phyloP scores from a whole-genome alignment of 2,888 invertebrate species.

The Baccha elongata region DNA sequence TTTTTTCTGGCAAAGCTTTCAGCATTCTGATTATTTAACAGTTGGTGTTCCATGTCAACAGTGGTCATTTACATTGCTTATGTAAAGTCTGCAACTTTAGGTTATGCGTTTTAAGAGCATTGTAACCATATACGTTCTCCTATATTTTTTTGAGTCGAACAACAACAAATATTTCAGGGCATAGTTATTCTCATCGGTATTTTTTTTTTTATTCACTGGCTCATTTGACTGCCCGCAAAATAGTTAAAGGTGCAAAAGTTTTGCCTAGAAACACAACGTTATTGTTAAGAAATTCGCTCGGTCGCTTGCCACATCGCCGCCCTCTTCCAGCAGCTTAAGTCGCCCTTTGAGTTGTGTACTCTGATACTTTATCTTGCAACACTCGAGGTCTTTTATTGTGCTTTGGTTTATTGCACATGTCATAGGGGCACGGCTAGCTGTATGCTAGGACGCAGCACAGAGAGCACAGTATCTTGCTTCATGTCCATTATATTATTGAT shows the following conservation, averaged over 20 bases:
- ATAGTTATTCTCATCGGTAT: constrained; percentile 1
- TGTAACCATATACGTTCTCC: constrained; percentile 27
- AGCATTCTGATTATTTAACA: constrained; percentile 8
- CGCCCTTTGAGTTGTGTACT: constrained; percentile 54
- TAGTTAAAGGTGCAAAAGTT: constrained; percentile 65
- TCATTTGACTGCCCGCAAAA: constrained; percentile 31
- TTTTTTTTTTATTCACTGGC: not conserved
- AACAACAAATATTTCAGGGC: constrained; percentile 15
- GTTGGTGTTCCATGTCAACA: constrained; percentile 46
- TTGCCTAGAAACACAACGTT: constrained; percentile 66
- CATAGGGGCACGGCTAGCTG: constrained; percentile 60
- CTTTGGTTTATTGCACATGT: constrained; percentile 69
- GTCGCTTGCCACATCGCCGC: not conserved
- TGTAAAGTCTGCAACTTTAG: constrained; percentile 1
- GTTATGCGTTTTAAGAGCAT: constrained; percentile 21
- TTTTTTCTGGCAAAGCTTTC: constrained; percentile 1
- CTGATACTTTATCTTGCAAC: constrained; percentile 61
- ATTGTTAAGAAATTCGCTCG: constrained; percentile 52
- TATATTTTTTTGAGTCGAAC: constrained; percentile 11
- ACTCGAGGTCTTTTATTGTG: constrained; percentile 57
- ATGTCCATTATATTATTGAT: constrained; percentile 73
- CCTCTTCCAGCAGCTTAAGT: not conserved
- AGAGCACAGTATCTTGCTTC: constrained; percentile 57
- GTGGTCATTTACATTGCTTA: constrained; percentile 28
- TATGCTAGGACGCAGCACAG: not conserved